Evolutionary conservation across 2,797 vertebrate species (phyloP).

Genomic region (Acanthornis magna): DNA sequence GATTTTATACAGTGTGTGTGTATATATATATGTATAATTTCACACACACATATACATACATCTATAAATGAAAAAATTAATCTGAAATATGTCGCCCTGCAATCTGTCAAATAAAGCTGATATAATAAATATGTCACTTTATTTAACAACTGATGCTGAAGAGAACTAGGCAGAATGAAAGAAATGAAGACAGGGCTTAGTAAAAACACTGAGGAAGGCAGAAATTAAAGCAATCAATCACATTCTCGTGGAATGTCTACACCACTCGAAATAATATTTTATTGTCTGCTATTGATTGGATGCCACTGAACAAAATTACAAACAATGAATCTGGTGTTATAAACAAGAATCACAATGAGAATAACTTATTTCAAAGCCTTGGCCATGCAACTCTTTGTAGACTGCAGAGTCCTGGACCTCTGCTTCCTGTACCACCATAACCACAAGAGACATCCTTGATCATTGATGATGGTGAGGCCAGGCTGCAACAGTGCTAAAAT

Average conservation of each 20-base stretch:
- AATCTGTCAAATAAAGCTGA: slow-evolving; percentile 74
- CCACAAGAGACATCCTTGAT: background rate
- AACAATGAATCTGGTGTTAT: slow-evolving; percentile 70
- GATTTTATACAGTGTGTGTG: background rate
- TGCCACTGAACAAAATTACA: slow-evolving; percentile 68
- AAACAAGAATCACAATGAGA: slow-evolving; percentile 63
- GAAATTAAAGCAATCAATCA: slow-evolving; percentile 78
- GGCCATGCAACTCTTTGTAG: background rate
- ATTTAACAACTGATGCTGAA: slow-evolving; percentile 71
- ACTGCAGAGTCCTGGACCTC: background rate
- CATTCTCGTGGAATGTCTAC: slow-evolving; percentile 55
- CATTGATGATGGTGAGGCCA: background rate
- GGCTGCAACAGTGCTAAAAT: background rate
- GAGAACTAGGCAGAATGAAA: slow-evolving; percentile 62
- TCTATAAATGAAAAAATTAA: slow-evolving; percentile 49
- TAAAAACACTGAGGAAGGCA: slow-evolving; percentile 66
- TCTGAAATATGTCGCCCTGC: slow-evolving; percentile 31
- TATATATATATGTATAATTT: slow-evolving; percentile 5
- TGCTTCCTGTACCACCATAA: background rate
- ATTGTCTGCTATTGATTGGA: slow-evolving; percentile 72
- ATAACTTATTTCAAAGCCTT: slow-evolving; percentile 42
- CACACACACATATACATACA: background rate
- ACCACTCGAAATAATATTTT: slow-evolving; percentile 73
- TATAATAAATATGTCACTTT: slow-evolving; percentile 75
- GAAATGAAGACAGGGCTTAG: slow-evolving; percentile 61